Base-by-base conservation (phyloP, 1,140 invertebrate species). In the Lasioglossum albipes region DNA sequence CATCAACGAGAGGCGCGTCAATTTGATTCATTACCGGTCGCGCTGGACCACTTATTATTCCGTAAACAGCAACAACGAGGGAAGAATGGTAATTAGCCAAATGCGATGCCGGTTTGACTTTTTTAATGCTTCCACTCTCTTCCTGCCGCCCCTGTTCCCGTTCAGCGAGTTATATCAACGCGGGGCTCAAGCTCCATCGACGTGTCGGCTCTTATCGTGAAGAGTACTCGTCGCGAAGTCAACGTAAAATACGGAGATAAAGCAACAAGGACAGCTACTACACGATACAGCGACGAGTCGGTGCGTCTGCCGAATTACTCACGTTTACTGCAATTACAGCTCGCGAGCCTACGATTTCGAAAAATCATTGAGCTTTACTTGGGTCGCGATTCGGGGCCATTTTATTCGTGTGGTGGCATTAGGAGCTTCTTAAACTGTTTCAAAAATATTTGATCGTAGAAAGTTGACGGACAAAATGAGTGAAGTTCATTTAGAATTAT, bases 191-290 rank as follows among this genome's bases (percentile, higher is more conserved):
- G 71, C 70, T 79, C 77, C 77, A 79, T 74, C 84, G 69, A 61
- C 73, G 84, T 84, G 84, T 85, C 83, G 84, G 57, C 83, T 42
- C 59, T 71, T 42, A 59, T 77, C 57, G 52, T 75, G 42, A 18
- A 45, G 83, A 73, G 84, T 68, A 77, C 75, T 85, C 66, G 83
- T 81, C 45, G 72, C 78, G 84, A 85, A 81, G 70, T 85, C 84
- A 71, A 85, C 82, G 78, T 71, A 62, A 52, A 84, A 42, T 75
- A 71, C 64, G 59, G 59, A 81, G 78, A 77, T 79, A 79, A 79
- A 79, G 77, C 77, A 77, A 84, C 79, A 77, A 69, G 49, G 70
- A 72, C 57, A 59, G n/a, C 68, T 64, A 59, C 62, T 72, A 31
- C 57, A 10, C 76, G 68, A 67, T 49, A 27, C 70, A 57, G 16